Evolutionary conservation across 2,888 invertebrate species (phyloP).

Genomic region (Oscheius myriophilus): DNA sequence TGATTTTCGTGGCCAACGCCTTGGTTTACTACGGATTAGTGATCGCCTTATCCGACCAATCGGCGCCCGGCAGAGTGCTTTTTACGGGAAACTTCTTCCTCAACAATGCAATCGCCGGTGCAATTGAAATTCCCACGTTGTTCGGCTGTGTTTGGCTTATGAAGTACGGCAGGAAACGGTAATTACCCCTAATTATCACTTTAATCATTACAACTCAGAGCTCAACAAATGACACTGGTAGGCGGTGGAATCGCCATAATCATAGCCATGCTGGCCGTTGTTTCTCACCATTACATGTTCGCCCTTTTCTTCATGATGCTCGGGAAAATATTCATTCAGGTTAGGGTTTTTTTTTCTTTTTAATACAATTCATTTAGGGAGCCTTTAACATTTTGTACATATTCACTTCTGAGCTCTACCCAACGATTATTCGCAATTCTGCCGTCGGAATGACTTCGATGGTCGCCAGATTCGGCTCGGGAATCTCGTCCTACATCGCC

Average conservation of each 20-base stretch:
- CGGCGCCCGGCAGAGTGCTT: slow-evolving; percentile 67
- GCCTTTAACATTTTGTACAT: slow-evolving; percentile 71
- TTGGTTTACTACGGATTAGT: slow-evolving; percentile 71
- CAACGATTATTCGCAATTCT: slow-evolving; percentile 69
- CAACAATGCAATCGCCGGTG: slow-evolving; percentile 69
- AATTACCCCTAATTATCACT: neutral
- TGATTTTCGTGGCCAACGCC: slow-evolving; percentile 70
- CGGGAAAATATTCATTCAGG: slow-evolving; percentile 69
- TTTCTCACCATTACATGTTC: slow-evolving; percentile 54
- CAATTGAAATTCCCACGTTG: slow-evolving; percentile 70
- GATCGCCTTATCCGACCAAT: slow-evolving; percentile 69
- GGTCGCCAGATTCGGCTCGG: slow-evolving; percentile 69
- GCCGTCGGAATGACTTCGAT: slow-evolving; percentile 66
- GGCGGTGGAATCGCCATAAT: slow-evolving; percentile 65
- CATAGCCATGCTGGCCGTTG: slow-evolving; percentile 62
- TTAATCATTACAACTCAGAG: slow-evolving; percentile 40
- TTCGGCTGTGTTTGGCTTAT: slow-evolving; percentile 67
- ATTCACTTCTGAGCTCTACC: slow-evolving; percentile 70
- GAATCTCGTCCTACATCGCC: slow-evolving; percentile 69
- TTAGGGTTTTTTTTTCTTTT: slow-evolving; percentile 7
- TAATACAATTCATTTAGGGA: slow-evolving; percentile 35
- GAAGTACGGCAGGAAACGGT: slow-evolving; percentile 65
- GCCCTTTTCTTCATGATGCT: slow-evolving; percentile 66
- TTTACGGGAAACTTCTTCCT: slow-evolving; percentile 70
- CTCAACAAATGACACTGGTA: slow-evolving; percentile 67